Evolutionary conservation across 2,113 vertebrate species (phyloP).

Genomic region (Falco punctatus): DNA sequence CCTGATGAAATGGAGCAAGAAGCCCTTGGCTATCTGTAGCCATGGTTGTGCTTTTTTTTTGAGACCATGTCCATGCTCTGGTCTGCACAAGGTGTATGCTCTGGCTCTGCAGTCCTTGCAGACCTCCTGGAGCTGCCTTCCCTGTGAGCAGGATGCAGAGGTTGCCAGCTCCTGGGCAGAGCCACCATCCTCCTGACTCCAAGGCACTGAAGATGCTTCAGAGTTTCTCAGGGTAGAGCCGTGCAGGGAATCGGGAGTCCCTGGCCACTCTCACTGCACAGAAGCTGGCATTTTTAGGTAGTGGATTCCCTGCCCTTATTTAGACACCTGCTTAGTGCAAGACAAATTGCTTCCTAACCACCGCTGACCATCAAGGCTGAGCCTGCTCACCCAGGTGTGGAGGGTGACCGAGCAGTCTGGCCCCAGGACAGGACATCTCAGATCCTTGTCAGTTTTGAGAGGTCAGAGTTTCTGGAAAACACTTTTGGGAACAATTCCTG

Average conservation of each 20-base stretch:
- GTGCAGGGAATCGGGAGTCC: neutral
- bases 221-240: neutral
- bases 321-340: neutral
- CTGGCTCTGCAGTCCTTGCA: neutral
- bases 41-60: neutral
- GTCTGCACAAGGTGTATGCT: neutral
- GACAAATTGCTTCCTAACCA: neutral
- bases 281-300: neutral
- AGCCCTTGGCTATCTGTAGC: neutral
- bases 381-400: neutral
- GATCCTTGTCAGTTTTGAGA: neutral
- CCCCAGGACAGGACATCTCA: neutral
- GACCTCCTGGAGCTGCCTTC: neutral
- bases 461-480: neutral
- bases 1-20: neutral
- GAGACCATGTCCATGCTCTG: neutral
- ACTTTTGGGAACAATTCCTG: neutral
- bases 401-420: neutral
- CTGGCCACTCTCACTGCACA: no score
- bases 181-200: neutral
- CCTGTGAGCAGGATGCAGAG: neutral
- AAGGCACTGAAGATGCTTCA: neutral
- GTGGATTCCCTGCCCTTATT: neutral
- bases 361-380: neutral
- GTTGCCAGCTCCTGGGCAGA: neutral